phyloP scores from a whole-genome alignment of 2,113 vertebrate species.

The Colossoma macropomum region DNA sequence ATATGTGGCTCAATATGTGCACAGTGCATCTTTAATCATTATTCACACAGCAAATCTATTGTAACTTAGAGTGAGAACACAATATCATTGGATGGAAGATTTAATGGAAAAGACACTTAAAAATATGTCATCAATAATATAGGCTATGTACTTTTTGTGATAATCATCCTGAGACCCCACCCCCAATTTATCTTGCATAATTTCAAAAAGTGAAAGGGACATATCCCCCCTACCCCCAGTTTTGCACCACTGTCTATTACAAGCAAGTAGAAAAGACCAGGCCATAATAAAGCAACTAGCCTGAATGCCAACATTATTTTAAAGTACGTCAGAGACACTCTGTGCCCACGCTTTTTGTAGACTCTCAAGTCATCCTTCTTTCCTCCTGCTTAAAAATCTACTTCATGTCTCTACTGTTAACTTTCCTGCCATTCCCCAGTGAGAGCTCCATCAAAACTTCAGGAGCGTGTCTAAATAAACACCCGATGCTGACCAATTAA shows the following conservation, averaged over 20 bases:
- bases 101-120: too few species aligned
- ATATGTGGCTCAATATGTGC: too few species aligned
- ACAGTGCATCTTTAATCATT: too few species aligned
- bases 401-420: slow-evolving; percentile 64
- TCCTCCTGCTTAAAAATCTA: slow-evolving; percentile 60
- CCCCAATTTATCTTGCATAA: too few species aligned
- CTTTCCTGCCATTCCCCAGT: slow-evolving; percentile 61
- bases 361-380: slow-evolving; percentile 21
- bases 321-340: neutral
- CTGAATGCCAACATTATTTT: slow-evolving; percentile 13
- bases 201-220: too few species aligned
- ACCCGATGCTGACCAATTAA: slow-evolving; percentile 76
- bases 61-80: too few species aligned
- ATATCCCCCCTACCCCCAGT: too few species aligned
- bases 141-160: too few species aligned
- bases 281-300: neutral
- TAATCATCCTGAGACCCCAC: too few species aligned
- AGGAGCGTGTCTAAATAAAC: slow-evolving; percentile 68
- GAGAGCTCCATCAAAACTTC: slow-evolving; percentile 70
- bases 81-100: too few species aligned
- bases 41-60: too few species aligned
- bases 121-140: too few species aligned
- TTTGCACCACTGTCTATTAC: neutral
- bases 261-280: neutral
- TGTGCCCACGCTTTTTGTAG: neutral